Percentiles rank a stretch among this genome's conserved stretches.
Evolutionary conservation across 2,888 invertebrate genomes (phyloP).

Genomic region (Serrognathus titanus): DNA sequence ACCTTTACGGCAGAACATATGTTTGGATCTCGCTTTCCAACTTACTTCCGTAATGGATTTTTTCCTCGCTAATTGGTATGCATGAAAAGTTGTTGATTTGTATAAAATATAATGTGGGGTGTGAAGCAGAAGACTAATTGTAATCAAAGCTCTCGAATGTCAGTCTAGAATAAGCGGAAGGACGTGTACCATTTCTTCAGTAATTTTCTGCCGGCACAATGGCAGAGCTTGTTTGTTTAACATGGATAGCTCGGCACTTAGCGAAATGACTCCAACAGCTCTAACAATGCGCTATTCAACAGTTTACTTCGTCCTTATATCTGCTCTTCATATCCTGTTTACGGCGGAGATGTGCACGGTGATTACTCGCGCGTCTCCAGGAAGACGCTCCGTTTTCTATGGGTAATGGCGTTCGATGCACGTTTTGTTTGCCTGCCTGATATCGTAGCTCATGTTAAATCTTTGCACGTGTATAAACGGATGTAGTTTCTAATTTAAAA

Average conservation of each 20-base stretch:
- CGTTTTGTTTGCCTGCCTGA: no score
- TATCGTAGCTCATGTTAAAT: no score
- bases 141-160: slow-evolving; percentile 10
- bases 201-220: slow-evolving; percentile 25
- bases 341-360: background rate
- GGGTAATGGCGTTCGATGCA: background rate
- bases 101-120: no score
- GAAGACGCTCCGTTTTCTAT: background rate
- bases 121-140: slow-evolving; percentile 7
- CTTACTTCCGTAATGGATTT: no score
- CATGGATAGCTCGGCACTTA: slow-evolving; percentile 41
- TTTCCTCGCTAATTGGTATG: no score
- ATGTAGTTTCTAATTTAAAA: no score
- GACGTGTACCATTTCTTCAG: slow-evolving; percentile 28
- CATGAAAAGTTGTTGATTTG: no score
- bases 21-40: no score
- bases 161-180: slow-evolving; percentile 5
- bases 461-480: no score
- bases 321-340: slow-evolving; percentile 1
- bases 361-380: background rate
- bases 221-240: slow-evolving; percentile 32
- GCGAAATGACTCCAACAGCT: slow-evolving; percentile 41
- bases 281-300: slow-evolving; percentile 31
- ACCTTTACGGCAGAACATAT: no score
- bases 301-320: slow-evolving; percentile 5